Percentiles rank a stretch among this genome's conserved stretches.
phyloP scores from a whole-genome alignment of 2,113 vertebrate species.

The Piprites chloris region DNA sequence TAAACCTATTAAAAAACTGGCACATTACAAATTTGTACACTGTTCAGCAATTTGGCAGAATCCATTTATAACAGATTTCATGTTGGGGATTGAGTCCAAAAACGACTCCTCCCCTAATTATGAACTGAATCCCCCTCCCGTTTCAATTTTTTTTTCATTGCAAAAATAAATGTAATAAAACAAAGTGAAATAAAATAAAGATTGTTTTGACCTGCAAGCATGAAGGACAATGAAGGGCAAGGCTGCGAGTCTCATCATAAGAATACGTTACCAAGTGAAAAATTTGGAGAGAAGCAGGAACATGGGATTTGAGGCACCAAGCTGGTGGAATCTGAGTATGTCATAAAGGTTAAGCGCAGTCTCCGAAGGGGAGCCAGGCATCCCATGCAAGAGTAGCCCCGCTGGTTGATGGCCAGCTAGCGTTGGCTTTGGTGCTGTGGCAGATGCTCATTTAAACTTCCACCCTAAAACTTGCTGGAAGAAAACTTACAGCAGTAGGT shows the following conservation, averaged over 20 bases:
- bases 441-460: slow-evolving; percentile 85
- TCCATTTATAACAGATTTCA: slow-evolving; percentile 74
- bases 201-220: slow-evolving; percentile 21
- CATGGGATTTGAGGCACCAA: slow-evolving; percentile 31
- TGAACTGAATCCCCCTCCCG: slow-evolving; percentile 17
- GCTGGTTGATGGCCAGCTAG: slow-evolving; percentile 47
- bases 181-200: background rate
- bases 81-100: slow-evolving; percentile 67
- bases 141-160: background rate
- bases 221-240: background rate
- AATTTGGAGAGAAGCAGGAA: slow-evolving; percentile 54
- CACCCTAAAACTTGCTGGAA: slow-evolving; percentile 51
- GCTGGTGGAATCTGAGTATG: slow-evolving; percentile 43
- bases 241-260: background rate
- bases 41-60: slow-evolving; percentile 75
- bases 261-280: slow-evolving; percentile 37
- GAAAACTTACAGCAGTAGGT: slow-evolving; percentile 21
- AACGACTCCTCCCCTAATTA: slow-evolving; percentile 72
- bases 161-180: background rate
- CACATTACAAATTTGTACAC: slow-evolving; percentile 59
- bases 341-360: slow-evolving; percentile 37
- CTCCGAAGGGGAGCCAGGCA: slow-evolving; percentile 45
- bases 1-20: slow-evolving; percentile 74
- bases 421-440: slow-evolving; percentile 59
- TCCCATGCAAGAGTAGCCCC: slow-evolving; percentile 47